These are phyloP conservation scores for Amazonetta brasiliensis DNA, from an alignment of 2,797 vertebrate species.

Conservation along the genomic window DNA sequence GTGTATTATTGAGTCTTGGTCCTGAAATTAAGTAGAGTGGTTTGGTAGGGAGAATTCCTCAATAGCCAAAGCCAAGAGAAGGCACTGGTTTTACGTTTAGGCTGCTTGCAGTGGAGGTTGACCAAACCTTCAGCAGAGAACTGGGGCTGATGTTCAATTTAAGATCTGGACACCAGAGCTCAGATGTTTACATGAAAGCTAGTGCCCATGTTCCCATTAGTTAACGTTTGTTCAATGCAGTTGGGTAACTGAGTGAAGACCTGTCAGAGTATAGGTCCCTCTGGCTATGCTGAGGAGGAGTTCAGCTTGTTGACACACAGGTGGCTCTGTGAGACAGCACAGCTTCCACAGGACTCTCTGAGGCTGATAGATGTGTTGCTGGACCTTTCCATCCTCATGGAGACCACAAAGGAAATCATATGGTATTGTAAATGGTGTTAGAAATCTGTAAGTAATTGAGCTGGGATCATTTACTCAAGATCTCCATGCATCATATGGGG, in stretches of 20 bases:
- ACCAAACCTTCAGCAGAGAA: neutral
- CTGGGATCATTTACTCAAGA: too few species aligned
- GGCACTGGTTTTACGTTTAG: neutral
- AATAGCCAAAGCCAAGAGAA: neutral
- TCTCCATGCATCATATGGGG: neutral
- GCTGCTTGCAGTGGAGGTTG: neutral
- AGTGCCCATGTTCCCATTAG: neutral
- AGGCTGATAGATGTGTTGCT: neutral
- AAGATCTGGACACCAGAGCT: neutral
- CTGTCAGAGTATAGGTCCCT: neutral
- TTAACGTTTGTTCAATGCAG: neutral
- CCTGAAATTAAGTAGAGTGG: neutral
- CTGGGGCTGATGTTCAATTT: neutral
- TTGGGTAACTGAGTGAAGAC: neutral
- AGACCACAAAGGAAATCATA: neutral
- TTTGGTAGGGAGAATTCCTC: neutral
- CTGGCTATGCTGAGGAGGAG: neutral
- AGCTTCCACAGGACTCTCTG: neutral
- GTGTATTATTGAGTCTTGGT: rapidly evolving
- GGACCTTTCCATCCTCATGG: neutral
- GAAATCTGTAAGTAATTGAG: neutral
- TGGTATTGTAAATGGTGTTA: neutral
- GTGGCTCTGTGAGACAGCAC: rapidly evolving
- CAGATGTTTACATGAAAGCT: neutral
- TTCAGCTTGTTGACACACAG: rapidly evolving